Conservation (phyloP, 1,140 invertebrate genomes). For the Triops cancriformis region DNA sequence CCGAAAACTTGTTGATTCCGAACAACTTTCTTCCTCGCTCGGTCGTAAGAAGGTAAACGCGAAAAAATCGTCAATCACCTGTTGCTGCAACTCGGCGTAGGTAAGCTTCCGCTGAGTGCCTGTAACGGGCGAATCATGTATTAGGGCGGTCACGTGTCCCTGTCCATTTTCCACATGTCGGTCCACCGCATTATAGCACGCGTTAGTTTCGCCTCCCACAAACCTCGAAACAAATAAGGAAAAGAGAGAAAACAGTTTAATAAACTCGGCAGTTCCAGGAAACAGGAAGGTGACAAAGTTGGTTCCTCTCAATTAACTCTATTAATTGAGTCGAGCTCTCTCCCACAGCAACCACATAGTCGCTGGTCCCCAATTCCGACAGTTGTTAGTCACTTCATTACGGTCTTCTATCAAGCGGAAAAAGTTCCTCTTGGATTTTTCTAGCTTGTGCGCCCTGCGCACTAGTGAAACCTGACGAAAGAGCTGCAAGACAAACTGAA, state of each 20-base stretch:
- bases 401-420: not conserved
- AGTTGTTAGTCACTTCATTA: not conserved
- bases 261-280: not conserved
- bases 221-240: slow-evolving; percentile 49
- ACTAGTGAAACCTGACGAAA: too few species aligned
- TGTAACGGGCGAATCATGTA: slow-evolving; percentile 83
- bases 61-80: slow-evolving; percentile 44
- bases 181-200: slow-evolving; percentile 87
- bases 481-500: too few species aligned
- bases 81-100: slow-evolving; percentile 67
- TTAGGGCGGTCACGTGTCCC: slow-evolving; percentile 68
- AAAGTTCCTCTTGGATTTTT: too few species aligned
- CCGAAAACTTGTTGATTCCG: not conserved
- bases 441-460: too few species aligned
- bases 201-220: slow-evolving; percentile 80
- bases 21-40: too few species aligned
- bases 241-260: slow-evolving; percentile 7
- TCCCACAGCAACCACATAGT: slow-evolving; percentile 5
- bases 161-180: slow-evolving; percentile 70
- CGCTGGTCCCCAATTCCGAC: not conserved
- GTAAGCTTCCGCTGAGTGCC: slow-evolving; percentile 62
- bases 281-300: not conserved
- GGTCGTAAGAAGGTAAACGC: not conserved
- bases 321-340: not conserved
- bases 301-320: not conserved